phyloP scores from a whole-genome alignment of 2,888 invertebrate genomes.

The Nephrocerus scutellatus region DNA sequence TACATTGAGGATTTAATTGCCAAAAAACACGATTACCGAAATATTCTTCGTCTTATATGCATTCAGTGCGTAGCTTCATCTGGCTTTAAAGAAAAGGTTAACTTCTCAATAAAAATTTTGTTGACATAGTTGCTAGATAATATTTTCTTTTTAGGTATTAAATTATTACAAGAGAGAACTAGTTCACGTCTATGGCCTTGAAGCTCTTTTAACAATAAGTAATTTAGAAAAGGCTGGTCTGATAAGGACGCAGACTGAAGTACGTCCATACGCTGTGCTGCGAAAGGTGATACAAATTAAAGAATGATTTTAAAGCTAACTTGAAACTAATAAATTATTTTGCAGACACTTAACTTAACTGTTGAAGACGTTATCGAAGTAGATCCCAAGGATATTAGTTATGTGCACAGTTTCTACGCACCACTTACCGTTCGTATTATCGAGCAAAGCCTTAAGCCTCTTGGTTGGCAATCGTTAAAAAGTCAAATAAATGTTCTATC shows the following conservation, averaged over 20 bases:
- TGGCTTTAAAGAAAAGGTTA: constrained; percentile 83
- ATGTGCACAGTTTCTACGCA: constrained; percentile 88
- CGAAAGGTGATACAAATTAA: constrained; percentile 54
- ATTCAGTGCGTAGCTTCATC: constrained; percentile 89
- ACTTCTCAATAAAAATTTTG: neutral
- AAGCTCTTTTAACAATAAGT: constrained; percentile 71
- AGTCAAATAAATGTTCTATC: constrained; percentile 79
- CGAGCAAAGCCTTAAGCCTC: constrained; percentile 69
- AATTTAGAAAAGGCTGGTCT: constrained; percentile 84
- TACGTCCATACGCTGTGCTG: constrained; percentile 66
- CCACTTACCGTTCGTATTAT: constrained; percentile 83
- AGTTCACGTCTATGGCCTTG: constrained; percentile 79
- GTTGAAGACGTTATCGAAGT: constrained; percentile 82
- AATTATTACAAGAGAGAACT: constrained; percentile 69
- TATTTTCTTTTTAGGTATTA: constrained; percentile 38
- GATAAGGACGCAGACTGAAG: constrained; percentile 65
- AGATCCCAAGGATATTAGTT: constrained; percentile 79
- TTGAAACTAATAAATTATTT: constrained; percentile 5
- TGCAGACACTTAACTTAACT: constrained; percentile 70
- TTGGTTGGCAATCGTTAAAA: constrained; percentile 70
- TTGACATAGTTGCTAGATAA: neutral
- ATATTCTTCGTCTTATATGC: constrained; percentile 82
- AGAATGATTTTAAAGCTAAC: neutral
- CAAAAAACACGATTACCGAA: constrained; percentile 70
- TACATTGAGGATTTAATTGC: constrained; percentile 92